These are phyloP conservation scores for Diadophis punctatus DNA, from an alignment of 2,113 vertebrate genomes.

Conservation along the genomic window DNA sequence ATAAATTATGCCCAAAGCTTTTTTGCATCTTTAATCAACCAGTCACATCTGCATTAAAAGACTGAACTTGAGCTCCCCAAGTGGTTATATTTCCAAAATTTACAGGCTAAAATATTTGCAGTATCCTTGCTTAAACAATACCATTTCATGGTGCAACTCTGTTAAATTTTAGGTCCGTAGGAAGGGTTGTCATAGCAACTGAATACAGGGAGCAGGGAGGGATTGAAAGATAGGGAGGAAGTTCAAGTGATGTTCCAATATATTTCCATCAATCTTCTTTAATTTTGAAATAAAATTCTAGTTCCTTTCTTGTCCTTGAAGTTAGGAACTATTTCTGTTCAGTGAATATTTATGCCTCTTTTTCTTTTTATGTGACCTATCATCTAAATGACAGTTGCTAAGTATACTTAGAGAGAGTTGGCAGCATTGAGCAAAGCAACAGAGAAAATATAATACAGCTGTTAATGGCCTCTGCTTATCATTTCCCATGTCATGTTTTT, in stretches of 20 bases:
- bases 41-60: neutral
- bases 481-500: neutral
- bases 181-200: slow-evolving; percentile 9
- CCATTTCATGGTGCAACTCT: neutral
- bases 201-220: neutral
- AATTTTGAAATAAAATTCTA: neutral
- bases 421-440: neutral
- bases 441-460: neutral
- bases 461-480: neutral
- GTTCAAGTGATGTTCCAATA: neutral
- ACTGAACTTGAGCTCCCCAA: accelerated
- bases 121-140: neutral
- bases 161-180: neutral
- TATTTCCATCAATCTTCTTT: neutral
- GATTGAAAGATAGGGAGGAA: neutral
- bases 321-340: neutral
- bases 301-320: neutral
- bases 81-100: accelerated
- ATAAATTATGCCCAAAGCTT: neutral
- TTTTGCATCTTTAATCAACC: neutral
- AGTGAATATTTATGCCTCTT: neutral
- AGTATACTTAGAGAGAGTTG: neutral
- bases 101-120: neutral
- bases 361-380: neutral
- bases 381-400: neutral